Evolutionary conservation across 2,888 invertebrate species (phyloP).

Genomic region (Stegophylla sp.): DNA sequence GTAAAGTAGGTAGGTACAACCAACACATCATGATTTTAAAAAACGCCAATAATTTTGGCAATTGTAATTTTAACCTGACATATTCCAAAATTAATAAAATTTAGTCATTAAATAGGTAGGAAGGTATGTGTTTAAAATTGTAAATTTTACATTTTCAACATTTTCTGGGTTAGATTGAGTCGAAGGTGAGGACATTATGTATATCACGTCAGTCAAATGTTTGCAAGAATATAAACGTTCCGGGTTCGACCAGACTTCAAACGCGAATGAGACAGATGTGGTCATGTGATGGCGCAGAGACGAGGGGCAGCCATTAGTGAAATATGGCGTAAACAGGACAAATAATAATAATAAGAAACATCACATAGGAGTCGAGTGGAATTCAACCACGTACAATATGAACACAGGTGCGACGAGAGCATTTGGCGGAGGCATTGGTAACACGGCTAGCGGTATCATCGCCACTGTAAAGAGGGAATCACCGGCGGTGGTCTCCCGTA

Average conservation of each 20-base stretch:
- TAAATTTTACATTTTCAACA: constrained; percentile 25
- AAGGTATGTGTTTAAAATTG: no score
- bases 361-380: neutral
- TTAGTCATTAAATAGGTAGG: no score
- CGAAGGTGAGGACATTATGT: neutral
- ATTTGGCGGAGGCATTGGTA: neutral
- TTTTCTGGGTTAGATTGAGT: constrained; percentile 1
- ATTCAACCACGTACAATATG: constrained; percentile 47
- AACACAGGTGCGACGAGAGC: constrained; percentile 36
- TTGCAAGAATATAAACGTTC: neutral
- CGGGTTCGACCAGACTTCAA: neutral
- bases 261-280: no score
- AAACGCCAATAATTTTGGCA: no score
- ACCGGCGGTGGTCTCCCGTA: neutral
- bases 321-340: no score
- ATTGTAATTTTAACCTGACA: no score
- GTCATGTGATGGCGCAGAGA: neutral
- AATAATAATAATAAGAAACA: no score
- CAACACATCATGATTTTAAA: no score
- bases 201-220: neutral
- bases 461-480: neutral
- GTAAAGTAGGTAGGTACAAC: no score
- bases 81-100: no score
- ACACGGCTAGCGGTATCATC: neutral
- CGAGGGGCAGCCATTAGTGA: no score